Evolutionary conservation across 1,140 invertebrate genomes (phyloP).

Genomic region (Sitobion miscanthi): DNA sequence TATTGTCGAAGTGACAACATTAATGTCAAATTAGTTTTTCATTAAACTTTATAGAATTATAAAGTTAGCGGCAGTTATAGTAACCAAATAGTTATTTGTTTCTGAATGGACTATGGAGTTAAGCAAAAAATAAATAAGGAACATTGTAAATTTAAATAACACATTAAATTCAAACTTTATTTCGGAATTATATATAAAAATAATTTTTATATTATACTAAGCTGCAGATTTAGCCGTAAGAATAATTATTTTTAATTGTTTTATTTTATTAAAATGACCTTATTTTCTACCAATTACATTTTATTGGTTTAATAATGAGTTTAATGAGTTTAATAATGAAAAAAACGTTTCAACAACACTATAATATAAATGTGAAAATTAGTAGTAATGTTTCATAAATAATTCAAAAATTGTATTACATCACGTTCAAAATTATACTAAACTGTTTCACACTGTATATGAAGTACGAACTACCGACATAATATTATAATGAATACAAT

Average conservation of each 20-base stretch:
- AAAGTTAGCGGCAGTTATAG: neutral
- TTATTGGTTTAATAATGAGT: neutral
- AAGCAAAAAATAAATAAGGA: neutral
- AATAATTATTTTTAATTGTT: slow-evolving; percentile 8
- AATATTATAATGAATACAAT: neutral
- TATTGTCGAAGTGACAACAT: neutral
- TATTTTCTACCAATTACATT: neutral
- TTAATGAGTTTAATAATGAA: neutral
- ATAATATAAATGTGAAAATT: neutral
- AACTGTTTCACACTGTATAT: neutral
- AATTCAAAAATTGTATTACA: neutral
- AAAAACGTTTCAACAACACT: neutral
- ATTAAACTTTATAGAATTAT: neutral
- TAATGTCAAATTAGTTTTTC: neutral
- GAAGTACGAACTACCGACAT: neutral
- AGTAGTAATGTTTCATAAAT: neutral
- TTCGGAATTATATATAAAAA: neutral
- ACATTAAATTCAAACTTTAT: neutral
- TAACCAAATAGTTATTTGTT: neutral
- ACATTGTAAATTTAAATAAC: neutral
- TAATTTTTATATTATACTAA: neutral
- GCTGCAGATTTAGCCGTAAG: neutral
- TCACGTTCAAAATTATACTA: neutral
- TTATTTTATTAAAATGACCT: neutral
- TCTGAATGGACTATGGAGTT: neutral